These are phyloP conservation scores for Hemichromis elongatus DNA, from an alignment of 2,113 vertebrate genomes.

Conservation along the genomic window DNA sequence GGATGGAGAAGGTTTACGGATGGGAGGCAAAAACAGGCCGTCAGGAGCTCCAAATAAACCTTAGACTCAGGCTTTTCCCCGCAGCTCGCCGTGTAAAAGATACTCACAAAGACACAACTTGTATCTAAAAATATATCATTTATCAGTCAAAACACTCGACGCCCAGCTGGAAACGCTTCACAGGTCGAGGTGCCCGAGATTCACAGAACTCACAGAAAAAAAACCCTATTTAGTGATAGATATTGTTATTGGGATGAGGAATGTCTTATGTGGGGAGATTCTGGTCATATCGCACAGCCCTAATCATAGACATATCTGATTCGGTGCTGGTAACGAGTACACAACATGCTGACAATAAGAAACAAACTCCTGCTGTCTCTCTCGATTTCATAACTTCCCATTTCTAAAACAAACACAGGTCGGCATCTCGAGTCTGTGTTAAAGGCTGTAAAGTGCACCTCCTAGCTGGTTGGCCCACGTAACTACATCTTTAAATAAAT, in stretches of 20 bases:
- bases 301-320: accelerated
- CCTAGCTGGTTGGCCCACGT: not conserved
- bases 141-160: not conserved
- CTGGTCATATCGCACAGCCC: not conserved
- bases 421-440: not conserved
- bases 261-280: accelerated
- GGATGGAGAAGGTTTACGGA: not conserved
- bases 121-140: not conserved
- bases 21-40: not conserved
- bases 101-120: not conserved
- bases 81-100: not conserved
- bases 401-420: not conserved
- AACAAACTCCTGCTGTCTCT: not conserved
- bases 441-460: not conserved
- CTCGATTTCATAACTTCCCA: not conserved
- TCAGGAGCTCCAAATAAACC: not conserved
- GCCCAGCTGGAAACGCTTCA: not conserved
- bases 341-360: accelerated
- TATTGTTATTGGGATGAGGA: accelerated
- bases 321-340: not conserved
- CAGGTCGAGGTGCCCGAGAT: accelerated
- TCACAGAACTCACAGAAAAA: not conserved
- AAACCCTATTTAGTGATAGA: not conserved
- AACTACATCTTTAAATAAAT: not conserved
- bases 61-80: not conserved